These are phyloP conservation scores for Gortyna flavago DNA, from an alignment of 2,888 invertebrate species.

Conservation along the genomic window DNA sequence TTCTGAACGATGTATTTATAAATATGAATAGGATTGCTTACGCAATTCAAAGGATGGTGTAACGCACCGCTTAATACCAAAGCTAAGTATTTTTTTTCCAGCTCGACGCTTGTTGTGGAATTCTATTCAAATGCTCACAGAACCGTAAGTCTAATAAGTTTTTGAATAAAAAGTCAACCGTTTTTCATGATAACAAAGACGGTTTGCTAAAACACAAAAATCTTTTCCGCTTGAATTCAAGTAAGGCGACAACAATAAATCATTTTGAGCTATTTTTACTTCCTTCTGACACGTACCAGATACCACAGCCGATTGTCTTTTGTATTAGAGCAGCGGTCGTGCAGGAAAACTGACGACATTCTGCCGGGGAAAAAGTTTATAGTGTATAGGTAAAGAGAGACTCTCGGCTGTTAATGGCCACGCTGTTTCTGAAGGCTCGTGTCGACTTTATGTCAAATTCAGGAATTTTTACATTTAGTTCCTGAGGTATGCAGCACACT, in stretches of 20 bases:
- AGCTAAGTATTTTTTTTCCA: conserved; percentile 9
- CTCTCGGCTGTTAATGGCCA: background rate
- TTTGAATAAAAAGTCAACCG: conserved; percentile 30
- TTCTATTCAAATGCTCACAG: conserved; percentile 7
- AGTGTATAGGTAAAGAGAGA: background rate
- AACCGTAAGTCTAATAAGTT: conserved; percentile 27
- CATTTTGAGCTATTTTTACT: conserved; percentile 40
- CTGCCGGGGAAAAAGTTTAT: conserved; percentile 23
- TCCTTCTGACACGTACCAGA: conserved; percentile 39
- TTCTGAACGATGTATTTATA: background rate
- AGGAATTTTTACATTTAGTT: conserved; percentile 9
- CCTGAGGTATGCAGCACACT: background rate
- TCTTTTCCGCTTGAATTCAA: conserved; percentile 32
- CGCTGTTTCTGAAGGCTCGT: background rate
- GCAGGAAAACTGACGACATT: conserved; percentile 25
- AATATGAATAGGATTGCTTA: conserved; percentile 29
- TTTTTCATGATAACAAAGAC: conserved; percentile 35
- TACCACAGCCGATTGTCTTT: conserved; percentile 37
- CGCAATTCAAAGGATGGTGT: conserved; percentile 13
- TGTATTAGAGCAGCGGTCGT: conserved; percentile 31
- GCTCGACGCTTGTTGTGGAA: conserved; percentile 1
- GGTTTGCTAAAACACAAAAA: conserved; percentile 24
- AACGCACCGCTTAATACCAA: background rate
- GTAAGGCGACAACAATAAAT: conserved; percentile 33
- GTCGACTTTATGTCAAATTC: conserved; percentile 14